Conservation (phyloP, 2,888 invertebrate genomes). For the Stomorhina lunata region DNA sequence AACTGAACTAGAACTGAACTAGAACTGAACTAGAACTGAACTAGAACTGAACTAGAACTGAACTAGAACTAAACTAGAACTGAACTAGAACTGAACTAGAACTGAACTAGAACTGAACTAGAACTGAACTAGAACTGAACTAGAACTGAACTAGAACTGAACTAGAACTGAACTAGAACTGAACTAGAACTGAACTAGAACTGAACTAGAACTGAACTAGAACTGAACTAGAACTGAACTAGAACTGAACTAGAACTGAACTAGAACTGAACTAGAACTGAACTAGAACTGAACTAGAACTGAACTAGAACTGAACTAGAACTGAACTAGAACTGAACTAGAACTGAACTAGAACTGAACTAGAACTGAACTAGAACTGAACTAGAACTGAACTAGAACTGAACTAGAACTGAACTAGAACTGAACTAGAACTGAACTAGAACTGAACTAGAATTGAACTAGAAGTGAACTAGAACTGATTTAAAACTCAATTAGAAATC, state of each 20-base stretch:
- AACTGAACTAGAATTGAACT: not conserved
- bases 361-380: not conserved
- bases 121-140: too few relatives aligned
- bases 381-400: not conserved
- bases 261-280: not conserved
- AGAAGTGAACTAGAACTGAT: too few relatives aligned
- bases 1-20: too few relatives aligned
- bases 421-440: not conserved
- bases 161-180: not conserved
- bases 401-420: not conserved
- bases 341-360: not conserved
- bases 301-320: not conserved
- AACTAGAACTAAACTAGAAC: too few relatives aligned
- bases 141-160: too few relatives aligned
- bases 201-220: not conserved
- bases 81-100: too few relatives aligned
- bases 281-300: not conserved
- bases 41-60: too few relatives aligned
- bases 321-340: not conserved
- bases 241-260: not conserved
- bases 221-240: not conserved
- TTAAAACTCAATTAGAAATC: too few relatives aligned
- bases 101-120: too few relatives aligned
- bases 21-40: too few relatives aligned
- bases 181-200: not conserved